Base-by-base conservation (phyloP, 2,113 vertebrate species). In the Rousettus leschenaultii region DNA sequence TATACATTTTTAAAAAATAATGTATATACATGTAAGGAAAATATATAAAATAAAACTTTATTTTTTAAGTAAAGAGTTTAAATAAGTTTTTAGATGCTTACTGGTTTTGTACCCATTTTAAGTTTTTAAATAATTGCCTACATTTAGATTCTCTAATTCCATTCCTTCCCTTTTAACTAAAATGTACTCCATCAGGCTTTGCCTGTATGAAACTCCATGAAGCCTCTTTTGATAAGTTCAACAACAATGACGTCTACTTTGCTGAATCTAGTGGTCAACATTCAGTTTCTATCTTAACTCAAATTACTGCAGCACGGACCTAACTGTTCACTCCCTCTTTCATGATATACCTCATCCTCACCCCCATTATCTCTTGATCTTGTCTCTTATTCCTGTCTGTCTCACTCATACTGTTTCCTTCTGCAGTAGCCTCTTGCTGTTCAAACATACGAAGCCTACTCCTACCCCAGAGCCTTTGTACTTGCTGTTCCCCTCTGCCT, bases 401-500 rank as follows among this genome's bases (percentile, higher is more conserved):
- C 45, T 38, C 19, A 51, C 43, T n/a, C 53, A 2, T 22, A 63
- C 73, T 53, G 63, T 15, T 43, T 53, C 35, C 1, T 1, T 55
- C 33, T n/a, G 33, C 51, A 26, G 35, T 51, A 14, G 19, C 18
- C 14, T 61, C 45, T 55, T 68, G 48, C 40, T 77, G 8, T 57
- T 57, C 11, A 55, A 16, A 77, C 1, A 2, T 4, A 13, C 3
- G 7, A 59, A 13, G 30, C 33, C 12, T 0, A 4, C 30, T 30
- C 16, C 28, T 11, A 35, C 35, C 14, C 77, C 82, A 57, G 35
- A 63, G 51, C 21, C 30, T 93, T 78, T 38, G 82, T 22, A 8
- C 22, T 45, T 53, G 14, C 57, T 53, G 24, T 8, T 73, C 10
- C 7, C 26, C 1, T 57, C 35, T n/a, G 48, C 51, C 33, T 83